Evolutionary conservation across 2,113 vertebrate species (phyloP).

Genomic region (Brachyistius frenatus): DNA sequence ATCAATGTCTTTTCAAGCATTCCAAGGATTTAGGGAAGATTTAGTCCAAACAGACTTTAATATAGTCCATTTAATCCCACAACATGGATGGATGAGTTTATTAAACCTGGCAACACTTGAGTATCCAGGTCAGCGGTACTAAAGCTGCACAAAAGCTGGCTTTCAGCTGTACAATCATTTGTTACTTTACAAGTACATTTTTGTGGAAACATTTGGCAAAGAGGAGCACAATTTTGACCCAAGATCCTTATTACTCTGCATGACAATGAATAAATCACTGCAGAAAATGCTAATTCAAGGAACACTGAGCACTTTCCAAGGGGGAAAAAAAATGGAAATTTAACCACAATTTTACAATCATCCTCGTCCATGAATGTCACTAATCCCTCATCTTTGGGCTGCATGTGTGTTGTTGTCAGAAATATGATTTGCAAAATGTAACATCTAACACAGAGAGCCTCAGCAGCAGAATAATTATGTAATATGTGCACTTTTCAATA

Average conservation of each 20-base stretch:
- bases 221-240: constrained; percentile 51
- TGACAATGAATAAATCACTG: constrained; percentile 80
- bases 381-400: constrained; percentile 24
- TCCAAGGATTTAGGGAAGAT: constrained; percentile 46
- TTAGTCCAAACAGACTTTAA: constrained; percentile 68
- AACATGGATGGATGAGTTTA: constrained; percentile 71
- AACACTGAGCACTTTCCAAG: constrained; percentile 53
- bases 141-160: constrained; percentile 70
- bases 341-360: constrained; percentile 54
- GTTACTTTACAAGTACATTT: constrained; percentile 74
- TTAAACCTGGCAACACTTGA: constrained; percentile 69
- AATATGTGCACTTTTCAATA: constrained; percentile 15
- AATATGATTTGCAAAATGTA: constrained; percentile 3
- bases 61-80: constrained; percentile 64
- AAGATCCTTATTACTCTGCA: constrained; percentile 64
- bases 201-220: constrained; percentile 73
- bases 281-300: constrained; percentile 68
- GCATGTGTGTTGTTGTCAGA: constrained; percentile 36
- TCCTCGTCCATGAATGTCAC: constrained; percentile 57
- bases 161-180: constrained; percentile 69
- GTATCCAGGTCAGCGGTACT: constrained; percentile 71
- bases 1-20: constrained; percentile 51
- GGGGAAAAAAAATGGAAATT: constrained; percentile 57
- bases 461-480: constrained; percentile 11
- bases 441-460: constrained; percentile 1